Evolutionary conservation across 2,888 invertebrate genomes (phyloP).

Genomic region (Colletes collaris): DNA sequence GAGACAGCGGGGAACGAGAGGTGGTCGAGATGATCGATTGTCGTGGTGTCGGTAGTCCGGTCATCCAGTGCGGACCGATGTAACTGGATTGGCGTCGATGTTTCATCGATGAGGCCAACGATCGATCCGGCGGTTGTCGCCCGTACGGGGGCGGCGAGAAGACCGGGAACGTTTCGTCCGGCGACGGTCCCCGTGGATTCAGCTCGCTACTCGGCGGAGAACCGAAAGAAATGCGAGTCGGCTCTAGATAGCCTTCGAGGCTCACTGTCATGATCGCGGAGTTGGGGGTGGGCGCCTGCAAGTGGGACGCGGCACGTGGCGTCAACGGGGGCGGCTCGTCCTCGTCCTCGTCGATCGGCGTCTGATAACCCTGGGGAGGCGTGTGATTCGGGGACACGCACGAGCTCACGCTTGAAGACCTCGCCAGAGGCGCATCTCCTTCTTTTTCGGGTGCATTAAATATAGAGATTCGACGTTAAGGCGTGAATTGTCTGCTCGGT

Average conservation of each 20-base stretch:
- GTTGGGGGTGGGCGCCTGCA: conserved; percentile 90
- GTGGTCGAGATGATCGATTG: conserved; percentile 91
- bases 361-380: conserved; percentile 90
- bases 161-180: conserved; percentile 93
- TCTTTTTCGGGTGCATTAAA: conserved; percentile 66
- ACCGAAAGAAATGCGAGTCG: conserved; percentile 91
- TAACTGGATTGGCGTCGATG: conserved; percentile 81
- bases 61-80: conserved; percentile 85
- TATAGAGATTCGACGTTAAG: conserved; percentile 56
- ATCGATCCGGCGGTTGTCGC: conserved; percentile 71
- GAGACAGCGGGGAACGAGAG: conserved; percentile 90
- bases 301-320: conserved; percentile 84
- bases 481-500: background rate
- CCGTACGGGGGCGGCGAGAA: conserved; percentile 92
- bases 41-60: conserved; percentile 85
- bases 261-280: conserved; percentile 93
- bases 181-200: conserved; percentile 87
- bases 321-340: conserved; percentile 83
- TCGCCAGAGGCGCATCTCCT: conserved; percentile 84
- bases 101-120: conserved; percentile 75
- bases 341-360: conserved; percentile 88
- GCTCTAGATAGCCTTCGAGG: conserved; percentile 93
- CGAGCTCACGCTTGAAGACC: conserved; percentile 85
- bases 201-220: conserved; percentile 91
- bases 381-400: conserved; percentile 87